These are phyloP conservation scores for Barbus barbus DNA, from an alignment of 2,113 vertebrate genomes.

Conservation along the genomic window DNA sequence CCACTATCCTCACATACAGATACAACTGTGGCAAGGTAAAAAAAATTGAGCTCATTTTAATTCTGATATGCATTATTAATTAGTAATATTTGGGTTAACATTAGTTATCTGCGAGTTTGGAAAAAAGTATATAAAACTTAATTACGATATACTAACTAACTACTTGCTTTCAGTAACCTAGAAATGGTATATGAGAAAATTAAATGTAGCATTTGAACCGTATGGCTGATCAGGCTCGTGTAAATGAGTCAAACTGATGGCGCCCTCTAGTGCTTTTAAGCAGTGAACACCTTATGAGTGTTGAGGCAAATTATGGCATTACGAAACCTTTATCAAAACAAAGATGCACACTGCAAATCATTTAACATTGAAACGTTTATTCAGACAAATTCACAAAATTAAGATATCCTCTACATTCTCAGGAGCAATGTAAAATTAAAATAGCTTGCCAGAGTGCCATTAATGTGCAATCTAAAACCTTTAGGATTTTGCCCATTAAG, in stretches of 20 bases:
- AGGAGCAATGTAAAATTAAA: slow-evolving; percentile 3
- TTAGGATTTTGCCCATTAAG: background rate
- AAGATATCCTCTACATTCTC: slow-evolving; percentile 22
- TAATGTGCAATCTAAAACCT: slow-evolving; percentile 18
- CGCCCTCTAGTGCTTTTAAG: slow-evolving; percentile 33
- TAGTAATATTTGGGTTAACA: background rate
- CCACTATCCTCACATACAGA: background rate
- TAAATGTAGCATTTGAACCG: background rate
- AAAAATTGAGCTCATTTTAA: background rate
- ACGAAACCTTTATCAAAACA: background rate
- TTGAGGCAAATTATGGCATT: background rate
- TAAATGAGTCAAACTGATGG: background rate
- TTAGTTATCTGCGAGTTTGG: no score
- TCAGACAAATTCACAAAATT: slow-evolving; percentile 47
- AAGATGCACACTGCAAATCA: background rate
- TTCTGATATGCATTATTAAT: background rate
- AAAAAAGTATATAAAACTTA: background rate
- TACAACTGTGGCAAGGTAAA: background rate
- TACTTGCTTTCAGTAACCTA: background rate
- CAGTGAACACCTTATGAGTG: background rate
- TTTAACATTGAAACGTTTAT: slow-evolving; percentile 47
- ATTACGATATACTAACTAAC: no score
- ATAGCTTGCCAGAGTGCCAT: background rate
- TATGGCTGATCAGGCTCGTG: background rate
- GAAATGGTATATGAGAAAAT: background rate